Evolutionary conservation across 2,888 invertebrate genomes (phyloP).

Genomic region (Scaptomyza reducta): DNA sequence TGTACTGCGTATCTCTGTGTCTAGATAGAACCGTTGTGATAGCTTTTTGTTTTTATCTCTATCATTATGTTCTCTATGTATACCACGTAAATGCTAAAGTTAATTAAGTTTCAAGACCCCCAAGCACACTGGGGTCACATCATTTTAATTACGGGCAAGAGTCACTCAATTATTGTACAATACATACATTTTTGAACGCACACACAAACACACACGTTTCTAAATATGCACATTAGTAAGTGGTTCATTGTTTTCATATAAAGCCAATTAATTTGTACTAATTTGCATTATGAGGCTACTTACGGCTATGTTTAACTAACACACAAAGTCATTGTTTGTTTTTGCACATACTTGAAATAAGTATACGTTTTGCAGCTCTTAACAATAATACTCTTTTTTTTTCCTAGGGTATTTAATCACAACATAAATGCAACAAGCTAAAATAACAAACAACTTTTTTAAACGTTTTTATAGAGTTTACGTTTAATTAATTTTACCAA

Average conservation of each 20-base stretch:
- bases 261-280: constrained; percentile 66
- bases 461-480: no score
- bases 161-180: constrained; percentile 65
- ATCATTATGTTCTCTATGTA: no score
- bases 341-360: background rate
- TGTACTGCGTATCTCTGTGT: background rate
- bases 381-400: background rate
- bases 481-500: no score
- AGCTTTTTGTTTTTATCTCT: no score
- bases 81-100: background rate
- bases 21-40: no score
- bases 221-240: constrained; percentile 15
- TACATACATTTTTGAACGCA: background rate
- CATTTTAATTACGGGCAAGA: constrained; percentile 73
- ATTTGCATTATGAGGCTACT: constrained; percentile 28
- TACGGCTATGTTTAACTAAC: background rate
- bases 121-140: constrained; percentile 44
- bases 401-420: background rate
- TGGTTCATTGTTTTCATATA: constrained; percentile 71
- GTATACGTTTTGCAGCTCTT: background rate
- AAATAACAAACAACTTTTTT: no score
- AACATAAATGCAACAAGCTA: no score
- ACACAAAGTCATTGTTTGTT: constrained; percentile 1
- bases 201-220: background rate
- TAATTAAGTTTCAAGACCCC: constrained; percentile 11